Evolutionary conservation across 2,113 vertebrate species (phyloP).

Genomic region (Chroicocephalus ridibundus): DNA sequence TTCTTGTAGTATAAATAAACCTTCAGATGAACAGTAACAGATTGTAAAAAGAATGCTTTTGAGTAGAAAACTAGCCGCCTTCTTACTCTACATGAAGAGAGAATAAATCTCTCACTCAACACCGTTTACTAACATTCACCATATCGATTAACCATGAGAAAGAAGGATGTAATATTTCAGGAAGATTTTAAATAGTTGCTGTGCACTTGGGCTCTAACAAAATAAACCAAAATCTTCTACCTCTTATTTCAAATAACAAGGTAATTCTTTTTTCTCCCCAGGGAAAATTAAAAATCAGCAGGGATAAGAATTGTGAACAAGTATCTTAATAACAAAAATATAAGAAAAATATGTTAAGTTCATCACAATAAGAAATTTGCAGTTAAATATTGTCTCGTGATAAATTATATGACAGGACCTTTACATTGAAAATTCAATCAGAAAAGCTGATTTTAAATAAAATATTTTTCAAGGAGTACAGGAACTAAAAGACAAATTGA

Average conservation of each 20-base stretch:
- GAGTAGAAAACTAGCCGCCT: neutral
- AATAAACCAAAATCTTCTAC: neutral
- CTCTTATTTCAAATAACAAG: neutral
- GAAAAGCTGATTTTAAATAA: neutral
- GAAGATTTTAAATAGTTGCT: neutral
- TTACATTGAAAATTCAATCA: neutral
- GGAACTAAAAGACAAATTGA: neutral
- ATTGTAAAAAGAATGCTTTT: neutral
- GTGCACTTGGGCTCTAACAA: neutral
- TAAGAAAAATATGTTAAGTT: neutral
- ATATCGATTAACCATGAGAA: neutral
- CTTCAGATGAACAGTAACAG: neutral
- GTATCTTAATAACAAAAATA: neutral
- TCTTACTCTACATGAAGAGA: neutral
- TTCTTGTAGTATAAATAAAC: neutral
- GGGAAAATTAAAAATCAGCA: neutral
- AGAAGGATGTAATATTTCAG: neutral
- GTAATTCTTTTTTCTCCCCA: neutral
- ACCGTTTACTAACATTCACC: neutral
- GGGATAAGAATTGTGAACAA: neutral
- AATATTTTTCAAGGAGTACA: neutral
- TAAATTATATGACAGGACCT: neutral
- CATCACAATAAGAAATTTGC: neutral
- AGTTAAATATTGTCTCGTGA: neutral
- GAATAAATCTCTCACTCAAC: neutral